phyloP scores from a whole-genome alignment of 2,113 vertebrate species.

The Zosterops borbonicus region DNA sequence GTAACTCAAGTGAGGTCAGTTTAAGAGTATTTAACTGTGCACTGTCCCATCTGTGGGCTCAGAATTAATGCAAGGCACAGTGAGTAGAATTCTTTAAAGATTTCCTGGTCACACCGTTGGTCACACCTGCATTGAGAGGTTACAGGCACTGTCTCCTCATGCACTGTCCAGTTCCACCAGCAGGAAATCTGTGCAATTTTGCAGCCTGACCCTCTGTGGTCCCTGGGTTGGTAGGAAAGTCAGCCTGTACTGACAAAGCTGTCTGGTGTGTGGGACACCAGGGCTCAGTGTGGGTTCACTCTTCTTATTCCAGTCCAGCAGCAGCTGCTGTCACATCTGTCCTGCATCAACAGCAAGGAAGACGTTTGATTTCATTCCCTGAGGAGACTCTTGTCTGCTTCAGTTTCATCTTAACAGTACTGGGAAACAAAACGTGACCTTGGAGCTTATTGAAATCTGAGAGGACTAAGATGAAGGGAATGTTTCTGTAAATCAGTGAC shows the following conservation, averaged over 20 bases:
- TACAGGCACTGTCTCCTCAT: not conserved
- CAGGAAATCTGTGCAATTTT: not conserved
- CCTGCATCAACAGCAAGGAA: not conserved
- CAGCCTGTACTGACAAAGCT: fast-evolving
- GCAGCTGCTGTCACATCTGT: not conserved
- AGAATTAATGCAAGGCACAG: not conserved
- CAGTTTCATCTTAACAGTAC: not conserved
- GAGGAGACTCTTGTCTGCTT: not conserved
- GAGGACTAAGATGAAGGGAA: not conserved
- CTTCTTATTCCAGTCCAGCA: not conserved
- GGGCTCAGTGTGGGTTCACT: not conserved
- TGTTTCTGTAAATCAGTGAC: not conserved
- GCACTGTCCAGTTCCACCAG: fast-evolving
- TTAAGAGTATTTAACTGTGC: fast-evolving
- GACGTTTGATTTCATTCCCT: not conserved
- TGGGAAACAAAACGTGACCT: not conserved
- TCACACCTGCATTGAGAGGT: not conserved
- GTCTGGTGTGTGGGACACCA: fast-evolving
- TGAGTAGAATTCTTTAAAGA: not conserved
- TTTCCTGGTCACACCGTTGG: not conserved
- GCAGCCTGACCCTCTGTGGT: not conserved
- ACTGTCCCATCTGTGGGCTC: fast-evolving
- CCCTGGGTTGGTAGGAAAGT: not conserved
- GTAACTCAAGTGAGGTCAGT: conserved; percentile 77
- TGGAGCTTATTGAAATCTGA: not conserved